Evolutionary conservation across 1,140 invertebrate genomes (phyloP), one percentile per base, ranked within the genome.

Genomic region (Maniola jurtina): DNA sequence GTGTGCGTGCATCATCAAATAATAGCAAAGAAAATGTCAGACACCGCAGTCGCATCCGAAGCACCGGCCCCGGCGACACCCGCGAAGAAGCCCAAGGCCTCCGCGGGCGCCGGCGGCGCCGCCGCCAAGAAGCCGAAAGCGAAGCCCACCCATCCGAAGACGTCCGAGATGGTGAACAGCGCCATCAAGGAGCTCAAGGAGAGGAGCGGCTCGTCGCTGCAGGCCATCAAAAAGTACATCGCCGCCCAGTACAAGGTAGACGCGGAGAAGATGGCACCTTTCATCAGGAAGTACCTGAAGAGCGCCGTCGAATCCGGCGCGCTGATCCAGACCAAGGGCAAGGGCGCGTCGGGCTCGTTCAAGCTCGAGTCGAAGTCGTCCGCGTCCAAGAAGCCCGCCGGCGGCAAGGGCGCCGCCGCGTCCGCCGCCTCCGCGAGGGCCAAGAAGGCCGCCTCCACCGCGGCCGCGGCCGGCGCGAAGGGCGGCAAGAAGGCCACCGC

Each of bases 191-290:
- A 83, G 40, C 79, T 95, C 62, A 94, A 94, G 66, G 93, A 94
- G 71, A 88, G 92, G 54, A 91, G 91, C 61, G 93, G 61, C 38
- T 94, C 93, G 0, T 94, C 93, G 0, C 80, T 93, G 38, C 91
- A 92, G 70, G 93, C 93, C 9, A 94, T 94, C 79, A 94, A 94
- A 80, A 94, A 94, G 76, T 94, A 94, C 84, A 92, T 94, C 58
- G 78, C 89, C 14, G 86, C 91, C 4, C 91, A 90, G 47, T 93
- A 93, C 84, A 93, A 92, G 55, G 84, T 93, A 25, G 93, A 93
- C 81, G 87, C 90, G n/a, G 92, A 93, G 63, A 93, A 92, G 79
- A 73, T 91, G 64, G 90, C 93, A 6, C 92, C 92, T n/a, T 93
- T 93, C 86, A 93, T 93, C 63, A 93, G 92, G 70, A 93, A 93